These are phyloP conservation scores for Malaclemys terrapin DNA, from an alignment of 2,113 vertebrate species.

Conservation along the genomic window DNA sequence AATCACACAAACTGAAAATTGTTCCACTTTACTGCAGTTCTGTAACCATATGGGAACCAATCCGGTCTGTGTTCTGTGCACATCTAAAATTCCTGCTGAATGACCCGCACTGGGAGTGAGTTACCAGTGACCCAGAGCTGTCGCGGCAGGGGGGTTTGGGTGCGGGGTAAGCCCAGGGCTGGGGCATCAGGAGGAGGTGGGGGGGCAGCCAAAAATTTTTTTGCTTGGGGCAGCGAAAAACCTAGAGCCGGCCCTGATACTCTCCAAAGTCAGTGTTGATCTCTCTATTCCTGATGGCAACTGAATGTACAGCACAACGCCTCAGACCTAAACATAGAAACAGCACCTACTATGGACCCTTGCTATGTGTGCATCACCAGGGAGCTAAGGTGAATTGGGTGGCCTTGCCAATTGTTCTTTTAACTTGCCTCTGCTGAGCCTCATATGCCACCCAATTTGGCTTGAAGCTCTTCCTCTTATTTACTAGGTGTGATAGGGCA, in stretches of 20 bases:
- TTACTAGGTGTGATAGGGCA: background rate
- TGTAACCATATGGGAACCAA: too few relatives aligned
- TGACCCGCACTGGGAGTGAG: too few relatives aligned
- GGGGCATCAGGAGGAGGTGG: too few relatives aligned
- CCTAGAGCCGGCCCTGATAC: background rate
- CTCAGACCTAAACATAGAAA: background rate
- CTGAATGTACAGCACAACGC: background rate
- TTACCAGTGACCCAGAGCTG: too few relatives aligned
- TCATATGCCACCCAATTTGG: background rate
- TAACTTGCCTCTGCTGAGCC: fast-evolving
- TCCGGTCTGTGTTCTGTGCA: too few relatives aligned
- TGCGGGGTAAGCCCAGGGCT: too few relatives aligned
- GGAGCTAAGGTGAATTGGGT: background rate
- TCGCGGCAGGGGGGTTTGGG: too few relatives aligned
- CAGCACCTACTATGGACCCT: background rate
- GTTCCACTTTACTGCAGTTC: too few relatives aligned
- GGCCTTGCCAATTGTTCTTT: fast-evolving
- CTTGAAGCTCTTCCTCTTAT: background rate
- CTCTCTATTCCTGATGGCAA: background rate
- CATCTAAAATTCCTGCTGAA: too few relatives aligned
- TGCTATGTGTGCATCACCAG: background rate
- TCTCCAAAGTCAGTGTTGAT: background rate
- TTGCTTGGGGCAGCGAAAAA: too few relatives aligned
- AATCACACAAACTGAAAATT: too few relatives aligned
- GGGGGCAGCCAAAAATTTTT: too few relatives aligned